A percentile compares a stretch with the other conserved stretches of the same genome.
Conservation (phyloP, 2,888 invertebrate genomes). For the Yponomeuta plumbellus region DNA sequence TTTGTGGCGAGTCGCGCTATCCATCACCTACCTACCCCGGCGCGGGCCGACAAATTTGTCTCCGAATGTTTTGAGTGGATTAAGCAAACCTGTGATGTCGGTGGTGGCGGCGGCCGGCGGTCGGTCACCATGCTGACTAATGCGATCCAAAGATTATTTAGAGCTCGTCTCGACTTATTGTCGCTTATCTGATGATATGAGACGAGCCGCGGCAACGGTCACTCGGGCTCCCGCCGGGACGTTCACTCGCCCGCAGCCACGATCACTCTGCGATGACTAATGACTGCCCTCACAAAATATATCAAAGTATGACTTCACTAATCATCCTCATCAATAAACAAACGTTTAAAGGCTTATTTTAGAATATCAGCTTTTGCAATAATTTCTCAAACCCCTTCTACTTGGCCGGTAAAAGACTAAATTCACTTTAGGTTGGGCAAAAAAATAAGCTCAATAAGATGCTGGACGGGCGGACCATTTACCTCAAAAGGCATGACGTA, state of each 20-base stretch:
- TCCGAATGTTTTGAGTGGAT: conserved; percentile 74
- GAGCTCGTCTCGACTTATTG: conserved; percentile 68
- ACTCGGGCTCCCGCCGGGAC: conserved; percentile 31
- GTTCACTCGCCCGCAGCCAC: no score
- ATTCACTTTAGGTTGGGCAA: neutral
- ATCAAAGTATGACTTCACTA: conserved; percentile 61
- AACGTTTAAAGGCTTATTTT: neutral
- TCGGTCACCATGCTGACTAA: conserved; percentile 60
- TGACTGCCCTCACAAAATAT: conserved; percentile 49
- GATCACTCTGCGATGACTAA: conserved; percentile 43
- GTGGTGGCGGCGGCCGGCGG: conserved; percentile 42
- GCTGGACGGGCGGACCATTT: conserved; percentile 4
- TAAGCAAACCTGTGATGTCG: conserved; percentile 56
- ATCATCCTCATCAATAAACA: conserved; percentile 54
- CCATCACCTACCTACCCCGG: conserved; percentile 68
- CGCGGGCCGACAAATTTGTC: conserved; percentile 69
- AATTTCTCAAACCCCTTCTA: neutral
- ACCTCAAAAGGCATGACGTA: conserved; percentile 22
- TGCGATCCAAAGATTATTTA: conserved; percentile 61
- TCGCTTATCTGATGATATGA: conserved; percentile 68
- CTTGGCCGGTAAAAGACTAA: neutral
- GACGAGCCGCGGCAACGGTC: conserved; percentile 27
- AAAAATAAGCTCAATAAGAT: neutral
- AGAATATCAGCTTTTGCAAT: neutral
- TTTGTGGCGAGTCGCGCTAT: conserved; percentile 72